Base-by-base conservation (phyloP, 1,140 invertebrate genomes). In the Drosophila nigrodunni region DNA sequence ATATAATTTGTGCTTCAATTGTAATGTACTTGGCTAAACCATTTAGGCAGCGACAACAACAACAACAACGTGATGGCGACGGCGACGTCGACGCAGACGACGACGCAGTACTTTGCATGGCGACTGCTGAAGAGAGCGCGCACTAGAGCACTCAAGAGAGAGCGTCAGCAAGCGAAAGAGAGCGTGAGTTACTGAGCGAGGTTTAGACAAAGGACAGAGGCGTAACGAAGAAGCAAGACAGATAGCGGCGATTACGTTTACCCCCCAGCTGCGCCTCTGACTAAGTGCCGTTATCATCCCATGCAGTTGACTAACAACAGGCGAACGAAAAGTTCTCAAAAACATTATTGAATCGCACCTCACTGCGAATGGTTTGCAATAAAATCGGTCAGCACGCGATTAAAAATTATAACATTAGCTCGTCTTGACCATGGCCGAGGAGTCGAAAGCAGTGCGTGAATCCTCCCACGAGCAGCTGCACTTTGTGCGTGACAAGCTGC, bases 401-500 rank as follows among this genome's bases (percentile, higher is more conserved):
- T 30, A 30, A 30, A 25, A 2, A 30, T 30, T 30, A 30, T 6
- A 30, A 6, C 25, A 4, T 30, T 30, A 30, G 25, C 25, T 30
- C 25, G 25, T 30, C 25, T 46, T 25, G 54, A 59, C 18, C 52
- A 83, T 79, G 85, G 64, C 61, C n/a, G 34, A 71, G 8, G 21
- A 55, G 6, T 15, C 30, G 3, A 60, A 11, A 18, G 18, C 60
- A 18, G 39, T 11, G 10, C 35, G 35, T 8, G 43, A 72, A 13
- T 39, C 35, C 43, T 60, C 30, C 55, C 15, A 18, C 5, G 50
- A 68, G 8, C 85, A 83, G 39, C 44, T 83, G 9, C 52, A 75
- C 7, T 89, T 89, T 49, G 72, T 92, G 43, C 78, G 74, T n/a
- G 77, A 90, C 3, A 90, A 91, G 15, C 65, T 92, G 59, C 71